Percentiles rank a stretch among this genome's conserved stretches.
phyloP scores from a whole-genome alignment of 1,140 invertebrate genomes.

The Geopemphigus sp. region DNA sequence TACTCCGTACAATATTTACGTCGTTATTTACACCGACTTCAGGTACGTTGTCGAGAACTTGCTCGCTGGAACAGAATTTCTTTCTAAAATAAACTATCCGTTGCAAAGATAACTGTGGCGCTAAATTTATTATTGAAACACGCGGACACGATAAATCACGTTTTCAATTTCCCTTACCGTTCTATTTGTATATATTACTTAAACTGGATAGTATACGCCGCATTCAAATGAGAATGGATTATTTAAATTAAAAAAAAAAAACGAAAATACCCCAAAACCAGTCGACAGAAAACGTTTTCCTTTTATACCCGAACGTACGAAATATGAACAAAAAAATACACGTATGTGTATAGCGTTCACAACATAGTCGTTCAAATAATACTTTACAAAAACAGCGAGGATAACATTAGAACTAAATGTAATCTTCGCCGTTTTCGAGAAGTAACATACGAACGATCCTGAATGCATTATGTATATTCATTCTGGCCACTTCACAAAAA shows the following conservation, averaged over 20 bases:
- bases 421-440: not conserved
- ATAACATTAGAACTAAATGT: not conserved
- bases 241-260: constrained; percentile 1
- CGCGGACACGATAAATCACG: constrained; percentile 28
- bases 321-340: not conserved
- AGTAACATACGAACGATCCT: not conserved
- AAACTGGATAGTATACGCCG: constrained; percentile 1
- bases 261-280: not conserved
- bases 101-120: constrained; percentile 14
- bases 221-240: constrained; percentile 5
- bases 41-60: not conserved
- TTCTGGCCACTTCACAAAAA: not conserved
- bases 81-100: constrained; percentile 19
- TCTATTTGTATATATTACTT: not conserved
- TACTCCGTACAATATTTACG: not conserved
- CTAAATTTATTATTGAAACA: constrained; percentile 31
- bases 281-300: not conserved
- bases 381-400: not conserved
- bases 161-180: constrained; percentile 34
- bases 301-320: not conserved
- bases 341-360: not conserved
- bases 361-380: not conserved
- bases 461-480: not conserved
- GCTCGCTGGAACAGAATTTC: not conserved
- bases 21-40: not conserved